Evolutionary conservation across 2,888 invertebrate genomes (phyloP).

Genomic region (Brassicogethes aeneus): DNA sequence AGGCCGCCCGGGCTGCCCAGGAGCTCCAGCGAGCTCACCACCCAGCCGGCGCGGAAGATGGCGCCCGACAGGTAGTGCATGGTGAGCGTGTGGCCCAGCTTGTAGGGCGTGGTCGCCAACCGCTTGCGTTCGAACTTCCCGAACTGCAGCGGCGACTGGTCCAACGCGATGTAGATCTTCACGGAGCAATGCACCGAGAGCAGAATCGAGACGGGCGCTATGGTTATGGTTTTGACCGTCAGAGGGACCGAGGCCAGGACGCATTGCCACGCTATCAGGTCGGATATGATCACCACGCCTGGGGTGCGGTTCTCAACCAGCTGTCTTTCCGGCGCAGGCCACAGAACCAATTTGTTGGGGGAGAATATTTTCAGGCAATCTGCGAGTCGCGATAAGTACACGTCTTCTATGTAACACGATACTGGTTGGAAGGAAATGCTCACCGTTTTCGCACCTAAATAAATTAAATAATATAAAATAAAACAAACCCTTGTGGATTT

Average conservation of each 20-base stretch:
- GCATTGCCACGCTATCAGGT: slow-evolving; percentile 38
- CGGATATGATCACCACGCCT: slow-evolving; percentile 36
- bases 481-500: too few relatives aligned
- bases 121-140: slow-evolving; percentile 65
- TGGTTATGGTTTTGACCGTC: slow-evolving; percentile 51
- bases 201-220: slow-evolving; percentile 67
- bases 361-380: slow-evolving; percentile 49
- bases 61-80: slow-evolving; percentile 88
- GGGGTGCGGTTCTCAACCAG: not conserved
- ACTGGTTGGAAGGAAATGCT: slow-evolving; percentile 54
- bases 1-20: slow-evolving; percentile 84
- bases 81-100: slow-evolving; percentile 73
- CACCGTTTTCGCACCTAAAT: slow-evolving; percentile 51
- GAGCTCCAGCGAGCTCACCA: slow-evolving; percentile 86
- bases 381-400: slow-evolving; percentile 55
- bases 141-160: slow-evolving; percentile 82
- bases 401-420: slow-evolving; percentile 67
- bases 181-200: slow-evolving; percentile 76
- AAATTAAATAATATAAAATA: too few relatives aligned
- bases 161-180: slow-evolving; percentile 81
- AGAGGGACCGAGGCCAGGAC: slow-evolving; percentile 49
- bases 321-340: slow-evolving; percentile 19
- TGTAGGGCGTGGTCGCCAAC: slow-evolving; percentile 68
- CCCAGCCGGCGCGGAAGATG: slow-evolving; percentile 86
- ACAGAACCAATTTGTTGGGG: slow-evolving; percentile 43